phyloP scores from a whole-genome alignment of 2,888 invertebrate genomes.

The Lasiommata megera region DNA sequence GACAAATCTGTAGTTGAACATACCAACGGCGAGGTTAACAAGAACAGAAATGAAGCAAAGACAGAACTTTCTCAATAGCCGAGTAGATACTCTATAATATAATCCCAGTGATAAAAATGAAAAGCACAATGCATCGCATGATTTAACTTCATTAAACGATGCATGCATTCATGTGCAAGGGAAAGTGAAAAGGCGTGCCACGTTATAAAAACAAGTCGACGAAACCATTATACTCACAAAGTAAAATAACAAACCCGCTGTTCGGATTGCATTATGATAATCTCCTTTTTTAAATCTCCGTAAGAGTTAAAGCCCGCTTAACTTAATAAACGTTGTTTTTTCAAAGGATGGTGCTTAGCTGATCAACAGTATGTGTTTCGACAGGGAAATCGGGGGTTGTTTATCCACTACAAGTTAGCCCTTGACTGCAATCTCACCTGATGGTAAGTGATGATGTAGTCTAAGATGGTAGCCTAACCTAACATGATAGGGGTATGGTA shows the following conservation, averaged over 20 bases:
- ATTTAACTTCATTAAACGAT: slow-evolving; percentile 19
- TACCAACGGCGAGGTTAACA: too few species aligned
- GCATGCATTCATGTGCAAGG: slow-evolving; percentile 22
- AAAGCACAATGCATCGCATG: slow-evolving; percentile 24
- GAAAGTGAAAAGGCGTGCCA: slow-evolving; percentile 21
- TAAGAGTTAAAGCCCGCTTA: not conserved
- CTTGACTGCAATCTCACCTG: too few species aligned
- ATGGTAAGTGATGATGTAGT: too few species aligned
- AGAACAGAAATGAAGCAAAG: not conserved
- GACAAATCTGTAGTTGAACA: too few species aligned
- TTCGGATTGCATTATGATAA: slow-evolving; percentile 4
- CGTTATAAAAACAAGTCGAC: slow-evolving; percentile 18
- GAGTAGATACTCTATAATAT: not conserved
- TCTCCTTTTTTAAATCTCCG: not conserved
- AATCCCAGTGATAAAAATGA: slow-evolving; percentile 16
- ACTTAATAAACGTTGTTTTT: too few species aligned
- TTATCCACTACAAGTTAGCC: too few species aligned
- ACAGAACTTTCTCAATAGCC: not conserved
- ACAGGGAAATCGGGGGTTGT: too few species aligned
- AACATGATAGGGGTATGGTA: too few species aligned
- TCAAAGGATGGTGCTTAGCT: too few species aligned
- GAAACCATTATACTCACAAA: slow-evolving; percentile 26
- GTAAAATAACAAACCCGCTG: slow-evolving; percentile 11
- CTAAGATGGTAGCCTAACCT: too few species aligned
- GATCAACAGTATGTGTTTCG: too few species aligned